Conservation (phyloP, 2,888 invertebrate species). For the Pteria penguin region DNA sequence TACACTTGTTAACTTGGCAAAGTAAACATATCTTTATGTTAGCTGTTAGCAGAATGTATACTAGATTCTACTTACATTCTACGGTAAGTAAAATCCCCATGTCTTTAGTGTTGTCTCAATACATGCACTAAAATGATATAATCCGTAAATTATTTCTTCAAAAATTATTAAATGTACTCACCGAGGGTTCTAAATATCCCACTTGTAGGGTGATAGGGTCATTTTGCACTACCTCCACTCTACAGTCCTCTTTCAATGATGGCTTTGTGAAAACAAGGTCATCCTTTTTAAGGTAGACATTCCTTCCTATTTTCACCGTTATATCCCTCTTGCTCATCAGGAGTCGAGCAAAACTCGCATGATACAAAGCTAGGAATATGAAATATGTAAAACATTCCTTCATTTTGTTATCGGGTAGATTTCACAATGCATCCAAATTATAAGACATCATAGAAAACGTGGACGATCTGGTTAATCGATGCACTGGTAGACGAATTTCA, state of each 20-base stretch:
- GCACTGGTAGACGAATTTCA: too few relatives aligned
- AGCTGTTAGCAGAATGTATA: too few relatives aligned
- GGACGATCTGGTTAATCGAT: too few relatives aligned
- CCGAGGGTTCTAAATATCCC: conserved; percentile 77
- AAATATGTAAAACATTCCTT: background rate
- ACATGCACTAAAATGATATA: too few relatives aligned
- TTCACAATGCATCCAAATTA: too few relatives aligned
- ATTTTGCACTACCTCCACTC: conserved; percentile 75
- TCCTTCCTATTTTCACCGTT: conserved; percentile 72
- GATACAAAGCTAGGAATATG: background rate
- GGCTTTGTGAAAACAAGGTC: conserved; percentile 66
- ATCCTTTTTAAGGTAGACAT: conserved; percentile 68
- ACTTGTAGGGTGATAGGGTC: conserved; percentile 79
- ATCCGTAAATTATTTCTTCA: too few relatives aligned
- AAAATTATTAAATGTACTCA: conserved; percentile 52
- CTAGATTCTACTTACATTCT: too few relatives aligned
- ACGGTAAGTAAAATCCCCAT: too few relatives aligned
- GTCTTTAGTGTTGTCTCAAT: too few relatives aligned
- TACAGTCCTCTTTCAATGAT: conserved; percentile 70
- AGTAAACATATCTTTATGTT: too few relatives aligned
- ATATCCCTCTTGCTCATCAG: conserved; percentile 66
- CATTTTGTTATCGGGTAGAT: background rate
- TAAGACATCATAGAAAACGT: too few relatives aligned
- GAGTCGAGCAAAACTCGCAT: conserved; percentile 46
- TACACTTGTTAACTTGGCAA: too few relatives aligned